Percentiles rank a stretch among this genome's conserved stretches.
phyloP scores from a whole-genome alignment of 2,113 vertebrate species.

The Motacilla alba region DNA sequence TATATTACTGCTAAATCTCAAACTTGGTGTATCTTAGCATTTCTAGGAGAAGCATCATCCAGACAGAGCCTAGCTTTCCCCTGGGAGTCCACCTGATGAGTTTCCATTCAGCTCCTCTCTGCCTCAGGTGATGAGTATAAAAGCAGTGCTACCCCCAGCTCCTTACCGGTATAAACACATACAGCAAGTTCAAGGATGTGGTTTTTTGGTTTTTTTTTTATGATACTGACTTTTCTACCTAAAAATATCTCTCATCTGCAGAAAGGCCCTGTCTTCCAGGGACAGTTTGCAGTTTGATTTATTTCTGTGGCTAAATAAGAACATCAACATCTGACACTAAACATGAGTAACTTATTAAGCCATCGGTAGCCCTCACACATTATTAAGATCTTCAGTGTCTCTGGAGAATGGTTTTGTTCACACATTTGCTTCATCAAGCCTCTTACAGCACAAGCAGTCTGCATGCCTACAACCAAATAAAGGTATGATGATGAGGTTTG shows the following conservation, averaged over 20 bases:
- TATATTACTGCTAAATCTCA: background rate
- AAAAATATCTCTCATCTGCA: background rate
- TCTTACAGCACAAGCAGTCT: background rate
- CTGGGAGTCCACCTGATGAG: background rate
- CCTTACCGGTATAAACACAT: background rate
- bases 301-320: background rate
- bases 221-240: background rate
- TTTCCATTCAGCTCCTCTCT: background rate
- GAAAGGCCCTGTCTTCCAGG: background rate
- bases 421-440: background rate
- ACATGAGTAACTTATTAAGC: background rate
- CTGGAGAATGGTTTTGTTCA: background rate
- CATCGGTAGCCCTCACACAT: background rate
- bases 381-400: background rate
- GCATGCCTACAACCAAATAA: background rate
- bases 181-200: background rate
- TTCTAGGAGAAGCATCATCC: background rate
- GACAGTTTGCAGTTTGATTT: background rate
- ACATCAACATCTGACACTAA: background rate
- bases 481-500: background rate
- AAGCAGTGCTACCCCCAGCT: background rate
- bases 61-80: background rate
- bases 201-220: rapidly evolving
- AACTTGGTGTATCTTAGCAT: background rate
- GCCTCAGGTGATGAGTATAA: background rate